Percentiles rank a stretch among this genome's conserved stretches.
These are phyloP conservation scores for Acrocyrtus sp. DNA, from an alignment of 2,888 invertebrate genomes.

Conservation along the genomic window DNA sequence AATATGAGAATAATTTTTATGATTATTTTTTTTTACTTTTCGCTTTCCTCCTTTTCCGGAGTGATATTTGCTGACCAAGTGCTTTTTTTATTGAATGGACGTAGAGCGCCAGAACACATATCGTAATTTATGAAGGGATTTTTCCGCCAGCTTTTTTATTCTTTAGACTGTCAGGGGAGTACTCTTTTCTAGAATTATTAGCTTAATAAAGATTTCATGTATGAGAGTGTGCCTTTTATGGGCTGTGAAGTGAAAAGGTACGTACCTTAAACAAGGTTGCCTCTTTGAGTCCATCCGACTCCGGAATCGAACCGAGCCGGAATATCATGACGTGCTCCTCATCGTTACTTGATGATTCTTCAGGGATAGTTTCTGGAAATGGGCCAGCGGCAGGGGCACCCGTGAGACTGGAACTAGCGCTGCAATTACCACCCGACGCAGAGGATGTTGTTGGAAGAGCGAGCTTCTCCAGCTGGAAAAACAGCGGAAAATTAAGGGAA, in stretches of 20 bases:
- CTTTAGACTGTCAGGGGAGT: background rate
- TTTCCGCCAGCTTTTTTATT: too few species aligned
- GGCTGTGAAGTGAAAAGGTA: background rate
- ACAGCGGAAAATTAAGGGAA: slow-evolving; percentile 15
- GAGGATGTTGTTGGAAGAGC: slow-evolving; percentile 54
- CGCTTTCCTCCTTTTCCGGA: too few species aligned
- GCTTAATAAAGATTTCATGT: slow-evolving; percentile 27
- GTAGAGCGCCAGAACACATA: background rate
- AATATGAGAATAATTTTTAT: too few species aligned
- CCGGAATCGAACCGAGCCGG: slow-evolving; percentile 79
- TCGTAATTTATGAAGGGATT: too few species aligned
- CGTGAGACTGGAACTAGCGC: slow-evolving; percentile 33
- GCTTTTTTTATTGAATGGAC: background rate
- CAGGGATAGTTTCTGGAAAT: slow-evolving; percentile 92
- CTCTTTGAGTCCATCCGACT: slow-evolving; percentile 77
- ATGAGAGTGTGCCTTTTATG: background rate
- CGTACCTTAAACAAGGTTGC: slow-evolving; percentile 83
- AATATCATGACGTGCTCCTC: slow-evolving; percentile 93
- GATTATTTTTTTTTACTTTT: slow-evolving; percentile 11
- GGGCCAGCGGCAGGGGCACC: slow-evolving; percentile 69
- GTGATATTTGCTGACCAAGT: background rate
- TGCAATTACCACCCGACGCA: slow-evolving; percentile 44
- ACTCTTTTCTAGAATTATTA: slow-evolving; percentile 7
- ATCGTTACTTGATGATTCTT: slow-evolving; percentile 91
- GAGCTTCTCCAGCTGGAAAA: slow-evolving; percentile 61